Conservation (phyloP, 2,113 vertebrate genomes). For the Scolopax mira region DNA sequence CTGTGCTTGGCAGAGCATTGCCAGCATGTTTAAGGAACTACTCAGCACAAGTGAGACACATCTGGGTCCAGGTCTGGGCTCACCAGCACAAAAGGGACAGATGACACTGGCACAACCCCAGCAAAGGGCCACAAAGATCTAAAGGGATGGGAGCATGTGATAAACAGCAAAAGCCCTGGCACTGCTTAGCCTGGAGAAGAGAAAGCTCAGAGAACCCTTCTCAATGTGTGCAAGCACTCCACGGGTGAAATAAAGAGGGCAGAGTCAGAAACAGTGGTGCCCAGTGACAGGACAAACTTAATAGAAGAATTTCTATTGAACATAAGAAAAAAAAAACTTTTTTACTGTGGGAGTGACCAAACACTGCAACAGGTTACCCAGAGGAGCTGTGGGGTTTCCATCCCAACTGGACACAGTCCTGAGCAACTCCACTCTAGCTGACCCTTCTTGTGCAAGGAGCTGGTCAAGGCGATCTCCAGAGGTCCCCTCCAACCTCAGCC, state of each 20-base stretch:
- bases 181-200: not conserved
- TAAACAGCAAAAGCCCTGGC: not conserved
- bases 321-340: not conserved
- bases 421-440: not conserved
- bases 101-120: not conserved
- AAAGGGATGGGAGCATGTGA: not conserved
- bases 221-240: rapidly evolving
- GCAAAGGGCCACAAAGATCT: not conserved
- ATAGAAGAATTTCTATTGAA: rapidly evolving
- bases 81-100: not conserved
- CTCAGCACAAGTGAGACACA: not conserved
- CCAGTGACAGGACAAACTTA: not conserved
- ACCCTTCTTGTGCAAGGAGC: not conserved
- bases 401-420: rapidly evolving
- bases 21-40: too few species aligned
- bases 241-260: not conserved
- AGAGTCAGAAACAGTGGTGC: not conserved
- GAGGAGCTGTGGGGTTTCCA: not conserved
- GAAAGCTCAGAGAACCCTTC: not conserved
- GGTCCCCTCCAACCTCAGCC: not conserved
- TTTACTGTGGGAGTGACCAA: too few species aligned
- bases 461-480: not conserved
- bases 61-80: not conserved
- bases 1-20: not conserved
- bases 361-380: not conserved